These are phyloP conservation scores for Phataginus tricuspis DNA, from an alignment of 2,797 vertebrate species.

Conservation along the genomic window DNA sequence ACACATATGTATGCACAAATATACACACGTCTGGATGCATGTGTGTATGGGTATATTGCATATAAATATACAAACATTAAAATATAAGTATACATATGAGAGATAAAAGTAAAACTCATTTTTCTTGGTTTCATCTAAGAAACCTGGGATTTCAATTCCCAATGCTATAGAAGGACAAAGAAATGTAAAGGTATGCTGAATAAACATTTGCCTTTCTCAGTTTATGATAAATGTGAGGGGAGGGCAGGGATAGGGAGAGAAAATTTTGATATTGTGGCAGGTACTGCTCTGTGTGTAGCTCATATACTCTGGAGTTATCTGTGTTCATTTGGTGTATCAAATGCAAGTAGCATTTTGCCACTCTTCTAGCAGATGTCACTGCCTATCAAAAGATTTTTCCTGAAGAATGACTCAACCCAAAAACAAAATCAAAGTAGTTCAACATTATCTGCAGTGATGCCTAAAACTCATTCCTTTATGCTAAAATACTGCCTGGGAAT, in stretches of 20 bases:
- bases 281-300: not conserved
- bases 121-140: not conserved
- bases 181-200: not conserved
- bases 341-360: constrained; percentile 10
- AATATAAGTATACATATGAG: not conserved
- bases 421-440: constrained; percentile 61
- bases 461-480: constrained; percentile 33
- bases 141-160: not conserved
- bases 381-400: constrained; percentile 55
- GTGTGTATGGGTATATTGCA: not conserved
- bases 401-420: constrained; percentile 57
- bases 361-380: constrained; percentile 58
- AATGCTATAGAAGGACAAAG: not conserved
- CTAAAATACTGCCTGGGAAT: not conserved
- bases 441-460: constrained; percentile 32
- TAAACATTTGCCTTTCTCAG: constrained; percentile 4
- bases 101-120: not conserved
- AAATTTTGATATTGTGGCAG: not conserved
- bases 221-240: not conserved
- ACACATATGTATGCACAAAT: not conserved
- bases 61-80: not conserved
- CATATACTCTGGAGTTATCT: not conserved
- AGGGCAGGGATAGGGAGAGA: not conserved
- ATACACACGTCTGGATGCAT: not conserved
- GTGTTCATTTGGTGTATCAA: constrained; percentile 23